Conservation (phyloP, 2,113 vertebrate species). For the Xiphophorus maculatus region DNA sequence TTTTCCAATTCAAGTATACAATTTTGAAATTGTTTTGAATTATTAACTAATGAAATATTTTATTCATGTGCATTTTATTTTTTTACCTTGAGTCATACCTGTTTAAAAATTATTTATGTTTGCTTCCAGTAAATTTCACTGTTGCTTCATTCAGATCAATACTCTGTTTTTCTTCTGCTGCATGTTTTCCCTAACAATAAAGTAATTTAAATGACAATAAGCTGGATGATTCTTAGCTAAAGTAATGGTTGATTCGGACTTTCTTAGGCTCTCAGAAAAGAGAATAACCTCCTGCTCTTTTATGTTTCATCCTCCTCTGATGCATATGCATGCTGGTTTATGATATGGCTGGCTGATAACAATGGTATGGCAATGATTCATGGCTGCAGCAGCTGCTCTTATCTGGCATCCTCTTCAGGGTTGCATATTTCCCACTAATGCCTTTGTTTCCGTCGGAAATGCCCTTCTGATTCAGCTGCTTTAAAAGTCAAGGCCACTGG, state of each 20-base stretch:
- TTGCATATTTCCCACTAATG: slow-evolving; percentile 53
- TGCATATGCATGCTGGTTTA: slow-evolving; percentile 20
- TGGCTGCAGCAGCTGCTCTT: slow-evolving; percentile 56
- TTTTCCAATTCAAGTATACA: neutral
- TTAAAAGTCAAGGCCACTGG: slow-evolving; percentile 34
- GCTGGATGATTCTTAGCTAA: neutral
- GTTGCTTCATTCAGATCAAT: neutral
- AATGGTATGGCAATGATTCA: slow-evolving; percentile 66
- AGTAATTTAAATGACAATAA: neutral
- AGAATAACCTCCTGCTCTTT: neutral
- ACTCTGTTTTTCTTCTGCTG: neutral
- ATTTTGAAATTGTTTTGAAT: neutral
- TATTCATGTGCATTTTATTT: neutral
- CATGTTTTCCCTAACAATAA: neutral
- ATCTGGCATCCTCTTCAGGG: slow-evolving; percentile 66
- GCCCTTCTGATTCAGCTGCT: slow-evolving; percentile 44
- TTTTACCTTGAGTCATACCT: neutral
- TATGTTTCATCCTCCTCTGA: neutral
- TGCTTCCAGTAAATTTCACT: neutral
- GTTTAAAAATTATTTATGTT: neutral
- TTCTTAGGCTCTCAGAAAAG: neutral
- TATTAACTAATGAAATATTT: neutral
- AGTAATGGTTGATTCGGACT: neutral
- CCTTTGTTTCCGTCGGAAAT: slow-evolving; percentile 49
- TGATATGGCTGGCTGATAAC: slow-evolving; percentile 54